Conservation (phyloP, 2,113 vertebrate species). For the Genyomyrus donnyi region DNA sequence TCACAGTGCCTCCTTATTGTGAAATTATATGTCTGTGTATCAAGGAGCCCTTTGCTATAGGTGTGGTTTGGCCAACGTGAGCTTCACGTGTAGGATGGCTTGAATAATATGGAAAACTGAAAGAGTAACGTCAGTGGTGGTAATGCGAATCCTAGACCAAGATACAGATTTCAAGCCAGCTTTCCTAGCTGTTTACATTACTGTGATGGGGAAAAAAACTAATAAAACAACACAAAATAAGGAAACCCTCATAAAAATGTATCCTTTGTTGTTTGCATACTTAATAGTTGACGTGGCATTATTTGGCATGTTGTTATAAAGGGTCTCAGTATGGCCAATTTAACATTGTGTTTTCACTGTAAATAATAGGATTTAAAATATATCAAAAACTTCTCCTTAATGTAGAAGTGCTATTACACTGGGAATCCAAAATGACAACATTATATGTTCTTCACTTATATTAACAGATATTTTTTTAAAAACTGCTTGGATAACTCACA, state of each 20-base stretch:
- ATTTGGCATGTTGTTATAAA: neutral
- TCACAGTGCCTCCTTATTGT: neutral
- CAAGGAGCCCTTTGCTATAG: neutral
- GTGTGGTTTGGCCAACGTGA: neutral
- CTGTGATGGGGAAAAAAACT: neutral
- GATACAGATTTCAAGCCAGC: neutral
- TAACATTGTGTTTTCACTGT: neutral
- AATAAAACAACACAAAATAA: neutral
- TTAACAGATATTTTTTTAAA: neutral
- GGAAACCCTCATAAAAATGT: neutral
- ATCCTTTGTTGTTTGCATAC: neutral
- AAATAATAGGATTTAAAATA: neutral
- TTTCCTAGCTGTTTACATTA: neutral
- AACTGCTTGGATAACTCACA: neutral
- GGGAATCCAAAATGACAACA: constrained; percentile 40
- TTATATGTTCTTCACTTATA: constrained; percentile 35
- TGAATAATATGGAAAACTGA: neutral
- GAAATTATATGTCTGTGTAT: neutral
- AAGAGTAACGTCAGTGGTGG: neutral
- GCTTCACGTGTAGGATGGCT: neutral
- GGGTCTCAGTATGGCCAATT: neutral
- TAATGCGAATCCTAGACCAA: neutral
- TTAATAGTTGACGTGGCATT: neutral
- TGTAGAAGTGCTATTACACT: neutral
- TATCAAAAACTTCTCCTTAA: neutral